phyloP scores from a whole-genome alignment of 1,140 invertebrate genomes.

The Leptopilina boulardi region DNA sequence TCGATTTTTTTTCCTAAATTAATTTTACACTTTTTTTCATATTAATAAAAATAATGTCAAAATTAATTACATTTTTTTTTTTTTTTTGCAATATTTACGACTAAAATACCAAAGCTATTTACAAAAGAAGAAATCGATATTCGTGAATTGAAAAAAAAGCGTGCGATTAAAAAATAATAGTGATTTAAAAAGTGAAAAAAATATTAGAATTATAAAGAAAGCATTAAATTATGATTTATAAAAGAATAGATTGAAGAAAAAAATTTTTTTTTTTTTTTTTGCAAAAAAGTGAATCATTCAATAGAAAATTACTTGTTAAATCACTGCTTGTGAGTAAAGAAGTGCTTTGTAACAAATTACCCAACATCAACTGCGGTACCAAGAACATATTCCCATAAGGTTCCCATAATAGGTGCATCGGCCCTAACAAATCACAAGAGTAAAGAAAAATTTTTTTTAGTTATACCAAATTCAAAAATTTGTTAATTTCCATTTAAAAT shows the following conservation, averaged over 20 bases:
- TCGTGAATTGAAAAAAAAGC: slow-evolving; percentile 35
- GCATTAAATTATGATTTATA: background rate
- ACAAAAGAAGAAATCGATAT: slow-evolving; percentile 42
- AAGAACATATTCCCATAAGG: slow-evolving; percentile 94
- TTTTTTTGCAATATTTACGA: too few relatives aligned
- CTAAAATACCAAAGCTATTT: too few relatives aligned
- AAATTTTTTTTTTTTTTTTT: background rate
- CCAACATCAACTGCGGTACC: slow-evolving; percentile 85
- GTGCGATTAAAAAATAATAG: slow-evolving; percentile 47
- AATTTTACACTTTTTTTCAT: too few relatives aligned
- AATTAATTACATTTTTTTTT: too few relatives aligned
- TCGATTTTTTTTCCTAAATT: too few relatives aligned
- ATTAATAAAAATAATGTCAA: too few relatives aligned
- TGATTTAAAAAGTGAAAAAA: slow-evolving; percentile 36
- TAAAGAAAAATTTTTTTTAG: slow-evolving; percentile 50
- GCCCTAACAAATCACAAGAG: slow-evolving; percentile 83
- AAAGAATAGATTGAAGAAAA: slow-evolving; percentile 41
- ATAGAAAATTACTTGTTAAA: slow-evolving; percentile 33
- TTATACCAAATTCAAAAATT: slow-evolving; percentile 44
- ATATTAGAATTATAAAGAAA: slow-evolving; percentile 19
- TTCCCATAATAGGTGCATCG: slow-evolving; percentile 96
- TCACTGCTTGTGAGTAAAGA: slow-evolving; percentile 41
- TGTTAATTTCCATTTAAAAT: background rate
- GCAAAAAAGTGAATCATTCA: slow-evolving; percentile 26
- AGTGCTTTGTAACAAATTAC: slow-evolving; percentile 78